phyloP scores from a whole-genome alignment of 2,113 vertebrate genomes.

The Emydocephalus ijimae region DNA sequence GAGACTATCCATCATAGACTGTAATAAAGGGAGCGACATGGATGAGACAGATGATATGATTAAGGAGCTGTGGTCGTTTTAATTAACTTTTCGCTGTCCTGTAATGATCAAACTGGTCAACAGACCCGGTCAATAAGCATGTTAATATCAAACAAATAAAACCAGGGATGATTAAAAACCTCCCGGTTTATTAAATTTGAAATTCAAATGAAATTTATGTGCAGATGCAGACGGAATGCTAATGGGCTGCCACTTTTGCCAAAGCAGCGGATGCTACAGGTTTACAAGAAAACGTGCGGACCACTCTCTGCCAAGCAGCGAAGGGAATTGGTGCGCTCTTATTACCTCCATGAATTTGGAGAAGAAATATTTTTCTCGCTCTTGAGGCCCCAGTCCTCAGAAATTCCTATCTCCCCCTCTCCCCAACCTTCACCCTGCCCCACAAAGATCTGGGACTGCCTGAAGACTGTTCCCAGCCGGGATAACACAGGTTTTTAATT shows the following conservation, averaged over 20 bases:
- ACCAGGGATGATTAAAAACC: conserved; percentile 99
- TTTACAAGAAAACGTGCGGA: conserved; percentile 73
- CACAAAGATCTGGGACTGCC: neutral
- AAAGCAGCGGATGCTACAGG: conserved; percentile 71
- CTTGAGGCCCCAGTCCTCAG: neutral
- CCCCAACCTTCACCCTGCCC: neutral
- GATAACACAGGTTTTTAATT: conserved; percentile 46
- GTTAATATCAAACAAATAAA: conserved; percentile 99
- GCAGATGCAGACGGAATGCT: conserved; percentile 87
- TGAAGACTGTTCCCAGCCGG: conserved; percentile 41
- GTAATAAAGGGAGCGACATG: conserved; percentile 98
- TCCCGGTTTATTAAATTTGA: conserved; percentile 99
- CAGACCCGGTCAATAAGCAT: conserved; percentile 99
- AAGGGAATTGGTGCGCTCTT: neutral
- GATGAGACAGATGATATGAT: conserved; percentile 99
- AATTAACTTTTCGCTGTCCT: conserved; percentile 99
- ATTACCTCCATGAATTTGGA: conserved; percentile 49
- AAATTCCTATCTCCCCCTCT: neutral
- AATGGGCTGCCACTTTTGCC: conserved; percentile 82
- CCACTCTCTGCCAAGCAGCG: conserved; percentile 48
- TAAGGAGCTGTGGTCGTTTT: conserved; percentile 99
- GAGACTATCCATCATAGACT: conserved; percentile 92
- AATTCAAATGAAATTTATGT: conserved; percentile 99
- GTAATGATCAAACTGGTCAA: conserved; percentile 99
- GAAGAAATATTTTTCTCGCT: neutral